Evolutionary conservation across 2,113 vertebrate genomes (phyloP).

Genomic region (Apteryx mantelli): DNA sequence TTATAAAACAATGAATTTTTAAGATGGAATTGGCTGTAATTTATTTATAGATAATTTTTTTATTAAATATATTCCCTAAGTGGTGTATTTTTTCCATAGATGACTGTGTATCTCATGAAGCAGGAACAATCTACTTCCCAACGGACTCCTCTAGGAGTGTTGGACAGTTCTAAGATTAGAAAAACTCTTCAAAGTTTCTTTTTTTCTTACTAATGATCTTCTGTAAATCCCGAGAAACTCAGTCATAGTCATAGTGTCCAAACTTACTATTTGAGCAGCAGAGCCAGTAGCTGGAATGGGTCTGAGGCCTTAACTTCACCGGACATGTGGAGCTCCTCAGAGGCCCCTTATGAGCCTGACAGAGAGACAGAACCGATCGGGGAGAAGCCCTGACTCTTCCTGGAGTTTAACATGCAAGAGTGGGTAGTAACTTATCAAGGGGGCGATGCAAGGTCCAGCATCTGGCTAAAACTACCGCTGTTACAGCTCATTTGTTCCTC

Average conservation of each 20-base stretch:
- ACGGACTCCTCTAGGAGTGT: neutral
- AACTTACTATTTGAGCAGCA: no score
- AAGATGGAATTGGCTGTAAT: neutral
- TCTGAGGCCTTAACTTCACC: no score
- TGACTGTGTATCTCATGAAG: neutral
- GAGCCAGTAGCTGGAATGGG: no score
- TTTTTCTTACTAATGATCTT: neutral
- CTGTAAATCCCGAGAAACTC: neutral
- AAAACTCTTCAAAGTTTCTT: neutral
- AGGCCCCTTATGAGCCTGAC: no score
- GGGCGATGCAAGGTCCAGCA: neutral
- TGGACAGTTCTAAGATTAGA: neutral
- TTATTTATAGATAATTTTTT: neutral
- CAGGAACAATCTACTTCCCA: neutral
- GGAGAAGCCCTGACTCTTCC: no score
- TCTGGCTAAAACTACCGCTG: neutral
- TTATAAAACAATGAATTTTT: neutral
- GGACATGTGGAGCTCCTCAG: no score
- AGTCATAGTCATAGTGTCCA: no score
- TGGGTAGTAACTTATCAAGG: neutral
- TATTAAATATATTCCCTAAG: rapidly evolving
- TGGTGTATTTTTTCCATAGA: neutral
- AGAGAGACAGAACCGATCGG: no score
- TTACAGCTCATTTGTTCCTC: neutral
- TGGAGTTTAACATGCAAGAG: no score